Percentiles rank a stretch among this genome's conserved stretches.
Conservation (phyloP, 2,888 invertebrate genomes). For the Scaptodrosophila latifasciaeformis region DNA sequence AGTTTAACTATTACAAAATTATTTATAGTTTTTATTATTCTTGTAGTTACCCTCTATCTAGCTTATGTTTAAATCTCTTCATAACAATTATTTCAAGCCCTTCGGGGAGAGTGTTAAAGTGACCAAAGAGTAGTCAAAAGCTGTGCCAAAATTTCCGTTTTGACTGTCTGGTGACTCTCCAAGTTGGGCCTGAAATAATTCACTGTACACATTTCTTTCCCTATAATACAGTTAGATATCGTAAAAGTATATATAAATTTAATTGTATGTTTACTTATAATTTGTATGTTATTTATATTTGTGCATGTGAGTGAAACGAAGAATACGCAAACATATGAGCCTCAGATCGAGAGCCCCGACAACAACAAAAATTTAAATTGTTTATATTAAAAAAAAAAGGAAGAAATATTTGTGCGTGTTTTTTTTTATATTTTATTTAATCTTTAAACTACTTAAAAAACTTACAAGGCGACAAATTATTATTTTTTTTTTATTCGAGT, state of each 20-base stretch:
- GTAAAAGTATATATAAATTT: conserved; percentile 6
- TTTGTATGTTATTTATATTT: conserved; percentile 12
- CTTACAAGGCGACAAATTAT: too few relatives aligned
- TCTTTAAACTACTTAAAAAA: conserved; percentile 4
- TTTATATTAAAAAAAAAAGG: conserved; percentile 6
- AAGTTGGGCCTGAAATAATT: neutral
- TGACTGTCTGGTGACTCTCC: too few relatives aligned
- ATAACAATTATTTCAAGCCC: neutral
- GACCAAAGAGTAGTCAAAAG: too few relatives aligned
- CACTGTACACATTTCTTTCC: conserved; percentile 23
- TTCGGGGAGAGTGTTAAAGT: too few relatives aligned
- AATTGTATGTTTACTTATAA: conserved; percentile 10
- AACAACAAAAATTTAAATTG: conserved; percentile 5
- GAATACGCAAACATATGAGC: conserved; percentile 61
- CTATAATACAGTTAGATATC: too few relatives aligned
- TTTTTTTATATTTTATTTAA: conserved; percentile 43
- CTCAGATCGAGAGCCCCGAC: conserved; percentile 2
- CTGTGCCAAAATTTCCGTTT: too few relatives aligned
- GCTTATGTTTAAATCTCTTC: conserved; percentile 15
- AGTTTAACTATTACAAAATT: conserved; percentile 37
- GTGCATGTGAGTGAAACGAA: conserved; percentile 35
- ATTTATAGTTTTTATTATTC: conserved; percentile 9
- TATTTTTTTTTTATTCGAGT: conserved; percentile 27
- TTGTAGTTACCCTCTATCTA: conserved; percentile 22
- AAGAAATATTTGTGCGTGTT: too few relatives aligned